Conservation (phyloP, 2,113 vertebrate species). For the Tragelaphus buxtoni region DNA sequence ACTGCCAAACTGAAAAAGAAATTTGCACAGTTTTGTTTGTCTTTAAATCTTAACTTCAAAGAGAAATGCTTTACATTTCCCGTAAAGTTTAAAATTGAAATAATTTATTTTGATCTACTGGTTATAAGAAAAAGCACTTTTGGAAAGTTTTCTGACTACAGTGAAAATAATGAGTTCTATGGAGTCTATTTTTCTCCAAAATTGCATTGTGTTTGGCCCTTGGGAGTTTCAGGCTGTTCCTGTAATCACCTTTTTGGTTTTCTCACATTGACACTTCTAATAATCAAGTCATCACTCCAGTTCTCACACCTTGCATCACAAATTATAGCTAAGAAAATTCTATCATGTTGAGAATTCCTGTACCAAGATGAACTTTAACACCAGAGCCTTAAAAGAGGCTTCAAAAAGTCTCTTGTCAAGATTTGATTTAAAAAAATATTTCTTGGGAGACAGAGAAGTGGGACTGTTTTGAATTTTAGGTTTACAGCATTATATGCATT, state of each 20-base stretch:
- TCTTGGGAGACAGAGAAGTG: background rate
- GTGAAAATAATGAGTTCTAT: background rate
- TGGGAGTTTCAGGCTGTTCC: background rate
- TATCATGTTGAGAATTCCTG: background rate
- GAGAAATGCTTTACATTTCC: background rate
- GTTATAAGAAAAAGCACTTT: conserved; percentile 21
- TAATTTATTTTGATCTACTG: background rate
- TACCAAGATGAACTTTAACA: background rate
- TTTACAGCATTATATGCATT: background rate
- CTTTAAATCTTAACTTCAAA: background rate
- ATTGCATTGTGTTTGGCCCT: background rate
- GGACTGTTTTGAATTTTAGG: background rate
- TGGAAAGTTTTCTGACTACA: background rate
- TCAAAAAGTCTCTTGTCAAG: background rate
- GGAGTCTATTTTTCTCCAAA: background rate
- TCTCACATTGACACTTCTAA: background rate
- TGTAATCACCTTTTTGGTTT: background rate
- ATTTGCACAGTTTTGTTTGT: background rate
- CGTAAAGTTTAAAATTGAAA: background rate
- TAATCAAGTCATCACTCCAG: background rate
- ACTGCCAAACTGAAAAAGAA: background rate
- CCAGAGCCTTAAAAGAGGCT: background rate
- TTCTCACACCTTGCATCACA: background rate
- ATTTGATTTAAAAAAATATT: conserved; percentile 1
- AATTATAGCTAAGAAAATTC: background rate